Conservation (phyloP, 2,888 invertebrate genomes). For the Nebria salina region DNA sequence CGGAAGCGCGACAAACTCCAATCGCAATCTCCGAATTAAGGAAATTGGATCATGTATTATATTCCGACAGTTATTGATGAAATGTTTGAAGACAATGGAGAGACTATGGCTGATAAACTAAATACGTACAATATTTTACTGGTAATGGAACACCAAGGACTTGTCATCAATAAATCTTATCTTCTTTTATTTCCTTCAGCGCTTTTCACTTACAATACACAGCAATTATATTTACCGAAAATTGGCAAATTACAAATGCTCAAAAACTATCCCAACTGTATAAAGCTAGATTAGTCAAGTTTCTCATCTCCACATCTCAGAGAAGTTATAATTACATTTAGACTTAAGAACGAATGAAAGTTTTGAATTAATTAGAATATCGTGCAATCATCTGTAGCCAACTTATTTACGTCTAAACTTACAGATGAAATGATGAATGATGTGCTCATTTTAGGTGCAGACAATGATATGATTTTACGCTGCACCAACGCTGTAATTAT, state of each 20-base stretch:
- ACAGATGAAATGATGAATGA: background rate
- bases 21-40: conserved; percentile 33
- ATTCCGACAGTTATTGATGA: conserved; percentile 35
- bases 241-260: background rate
- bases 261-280: background rate
- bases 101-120: conserved; percentile 12
- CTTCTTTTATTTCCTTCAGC: background rate
- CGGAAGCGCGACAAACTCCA: conserved; percentile 23
- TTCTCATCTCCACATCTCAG: conserved; percentile 10
- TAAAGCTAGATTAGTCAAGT: conserved; percentile 3
- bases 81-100: conserved; percentile 20
- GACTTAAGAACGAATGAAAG: conserved; percentile 30
- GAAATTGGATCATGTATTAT: conserved; percentile 23
- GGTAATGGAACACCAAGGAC: no score
- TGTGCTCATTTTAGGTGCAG: background rate
- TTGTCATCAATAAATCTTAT: no score
- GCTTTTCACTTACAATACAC: background rate
- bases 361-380: conserved; percentile 23
- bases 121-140: no score
- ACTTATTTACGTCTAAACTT: background rate
- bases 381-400: background rate
- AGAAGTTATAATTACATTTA: conserved; percentile 28
- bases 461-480: background rate
- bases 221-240: background rate
- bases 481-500: background rate